Conservation (phyloP, 92 coral and sea anemone species). For the Parazoanthus atlanticus region DNA sequence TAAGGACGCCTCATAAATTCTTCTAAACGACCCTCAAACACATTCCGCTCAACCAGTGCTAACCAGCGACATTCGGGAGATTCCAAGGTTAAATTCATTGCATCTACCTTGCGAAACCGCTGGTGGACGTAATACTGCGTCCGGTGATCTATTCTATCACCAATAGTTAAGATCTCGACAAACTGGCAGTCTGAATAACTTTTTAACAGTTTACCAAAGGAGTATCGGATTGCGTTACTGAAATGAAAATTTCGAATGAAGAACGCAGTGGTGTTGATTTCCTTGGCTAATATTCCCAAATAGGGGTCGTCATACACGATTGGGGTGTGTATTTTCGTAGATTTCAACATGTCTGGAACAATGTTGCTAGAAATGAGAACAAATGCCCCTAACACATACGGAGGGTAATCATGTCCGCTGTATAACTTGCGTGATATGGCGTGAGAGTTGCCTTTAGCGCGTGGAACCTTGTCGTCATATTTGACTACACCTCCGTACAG, state of each 20-base stretch:
- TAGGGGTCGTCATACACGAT: slow-evolving; percentile 68
- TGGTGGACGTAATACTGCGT: slow-evolving; percentile 13
- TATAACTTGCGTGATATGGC: slow-evolving; percentile 51
- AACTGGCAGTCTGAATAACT: slow-evolving; percentile 22
- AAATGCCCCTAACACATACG: slow-evolving; percentile 64
- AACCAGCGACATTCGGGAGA: slow-evolving; percentile 25
- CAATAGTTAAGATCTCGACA: neutral
- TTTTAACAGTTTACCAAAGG: slow-evolving; percentile 15
- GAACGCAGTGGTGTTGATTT: slow-evolving; percentile 42
- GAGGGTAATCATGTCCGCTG: slow-evolving; percentile 53
- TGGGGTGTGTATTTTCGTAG: slow-evolving; percentile 41
- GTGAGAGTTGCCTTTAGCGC: slow-evolving; percentile 55
- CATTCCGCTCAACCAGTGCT: neutral
- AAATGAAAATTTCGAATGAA: slow-evolving; percentile 58
- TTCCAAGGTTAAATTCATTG: slow-evolving; percentile 5
- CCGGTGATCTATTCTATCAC: slow-evolving; percentile 20
- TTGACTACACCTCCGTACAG: slow-evolving; percentile 67
- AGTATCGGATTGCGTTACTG: slow-evolving; percentile 40
- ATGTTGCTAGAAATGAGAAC: slow-evolving; percentile 44
- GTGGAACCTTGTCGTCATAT: slow-evolving; percentile 44
- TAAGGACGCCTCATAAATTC: neutral
- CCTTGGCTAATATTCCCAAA: slow-evolving; percentile 57
- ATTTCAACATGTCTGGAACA: slow-evolving; percentile 55
- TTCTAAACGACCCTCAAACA: slow-evolving; percentile 19
- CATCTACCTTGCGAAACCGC: slow-evolving; percentile 13